Evolutionary conservation across 2,888 invertebrate genomes (phyloP).

Genomic region (Tachystola acroxantha): DNA sequence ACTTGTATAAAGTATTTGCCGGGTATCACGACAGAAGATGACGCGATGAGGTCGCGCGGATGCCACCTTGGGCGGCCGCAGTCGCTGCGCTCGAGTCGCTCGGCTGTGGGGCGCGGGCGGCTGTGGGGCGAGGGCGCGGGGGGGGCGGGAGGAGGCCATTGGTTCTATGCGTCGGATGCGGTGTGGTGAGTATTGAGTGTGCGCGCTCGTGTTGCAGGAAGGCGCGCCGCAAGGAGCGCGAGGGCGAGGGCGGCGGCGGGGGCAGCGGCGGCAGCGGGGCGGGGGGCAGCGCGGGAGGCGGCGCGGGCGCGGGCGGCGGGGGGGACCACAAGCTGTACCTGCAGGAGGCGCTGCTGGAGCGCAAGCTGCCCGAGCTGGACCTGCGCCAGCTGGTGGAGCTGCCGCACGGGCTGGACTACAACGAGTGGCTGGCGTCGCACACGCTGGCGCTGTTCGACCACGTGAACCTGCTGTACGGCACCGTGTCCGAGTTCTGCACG

Average conservation of each 20-base stretch:
- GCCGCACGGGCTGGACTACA: slow-evolving; percentile 97
- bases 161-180: slow-evolving; percentile 8
- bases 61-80: no score
- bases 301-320: slow-evolving; percentile 43
- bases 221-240: slow-evolving; percentile 97
- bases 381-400: slow-evolving; percentile 95
- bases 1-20: no score
- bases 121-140: slow-evolving; percentile 2
- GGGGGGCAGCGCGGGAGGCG: background rate
- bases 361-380: slow-evolving; percentile 96
- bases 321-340: slow-evolving; percentile 94
- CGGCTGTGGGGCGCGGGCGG: background rate
- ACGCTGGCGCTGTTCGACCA: slow-evolving; percentile 99
- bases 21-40: no score
- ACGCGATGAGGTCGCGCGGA: no score
- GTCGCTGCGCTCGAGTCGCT: no score
- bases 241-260: slow-evolving; percentile 82
- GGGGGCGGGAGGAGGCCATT: slow-evolving; percentile 5
- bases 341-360: slow-evolving; percentile 95
- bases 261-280: slow-evolving; percentile 53
- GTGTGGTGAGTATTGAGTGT: background rate
- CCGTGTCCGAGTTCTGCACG: slow-evolving; percentile 99
- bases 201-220: slow-evolving; percentile 86
- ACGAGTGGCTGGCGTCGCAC: slow-evolving; percentile 99
- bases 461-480: slow-evolving; percentile 98